Evolutionary conservation across 2,888 invertebrate genomes (phyloP).

Genomic region (Cantharis rufa): DNA sequence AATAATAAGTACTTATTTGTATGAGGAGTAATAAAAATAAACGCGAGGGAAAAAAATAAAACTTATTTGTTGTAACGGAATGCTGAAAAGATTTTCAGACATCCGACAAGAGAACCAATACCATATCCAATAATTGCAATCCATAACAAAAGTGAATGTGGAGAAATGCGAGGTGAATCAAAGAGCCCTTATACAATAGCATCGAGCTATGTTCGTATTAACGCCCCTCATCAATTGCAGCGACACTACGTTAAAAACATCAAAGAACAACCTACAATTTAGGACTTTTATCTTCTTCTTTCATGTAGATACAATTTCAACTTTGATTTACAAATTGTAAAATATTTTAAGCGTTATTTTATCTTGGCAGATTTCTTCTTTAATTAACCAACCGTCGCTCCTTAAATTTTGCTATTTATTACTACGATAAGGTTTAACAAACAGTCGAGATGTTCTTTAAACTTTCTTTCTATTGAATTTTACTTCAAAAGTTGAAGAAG

Average conservation of each 20-base stretch:
- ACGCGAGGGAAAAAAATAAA: constrained; percentile 34
- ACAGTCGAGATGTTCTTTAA: not conserved
- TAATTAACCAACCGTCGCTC: not conserved
- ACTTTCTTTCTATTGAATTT: not conserved
- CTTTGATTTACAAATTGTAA: not conserved
- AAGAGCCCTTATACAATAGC: constrained; percentile 22
- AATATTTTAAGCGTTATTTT: not conserved
- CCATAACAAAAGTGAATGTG: constrained; percentile 26
- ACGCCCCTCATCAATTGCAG: constrained; percentile 17
- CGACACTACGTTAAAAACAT: constrained; percentile 13
- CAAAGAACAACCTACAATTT: constrained; percentile 7
- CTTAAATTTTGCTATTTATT: not conserved
- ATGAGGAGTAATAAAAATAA: constrained; percentile 7
- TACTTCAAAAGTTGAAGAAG: constrained; percentile 16
- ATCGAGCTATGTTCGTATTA: not conserved
- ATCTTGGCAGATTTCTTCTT: not conserved
- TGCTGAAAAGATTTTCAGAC: constrained; percentile 35
- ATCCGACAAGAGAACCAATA: constrained; percentile 22
- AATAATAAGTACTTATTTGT: not conserved
- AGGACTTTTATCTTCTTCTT: not conserved
- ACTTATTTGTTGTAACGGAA: constrained; percentile 34
- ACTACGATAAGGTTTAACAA: not conserved
- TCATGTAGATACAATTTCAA: not conserved
- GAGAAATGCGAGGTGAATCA: constrained; percentile 19
- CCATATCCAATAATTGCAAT: constrained; percentile 31